These are phyloP conservation scores for Hirtodrosophila histrioides DNA, from an alignment of 2,888 invertebrate genomes.

Conservation along the genomic window DNA sequence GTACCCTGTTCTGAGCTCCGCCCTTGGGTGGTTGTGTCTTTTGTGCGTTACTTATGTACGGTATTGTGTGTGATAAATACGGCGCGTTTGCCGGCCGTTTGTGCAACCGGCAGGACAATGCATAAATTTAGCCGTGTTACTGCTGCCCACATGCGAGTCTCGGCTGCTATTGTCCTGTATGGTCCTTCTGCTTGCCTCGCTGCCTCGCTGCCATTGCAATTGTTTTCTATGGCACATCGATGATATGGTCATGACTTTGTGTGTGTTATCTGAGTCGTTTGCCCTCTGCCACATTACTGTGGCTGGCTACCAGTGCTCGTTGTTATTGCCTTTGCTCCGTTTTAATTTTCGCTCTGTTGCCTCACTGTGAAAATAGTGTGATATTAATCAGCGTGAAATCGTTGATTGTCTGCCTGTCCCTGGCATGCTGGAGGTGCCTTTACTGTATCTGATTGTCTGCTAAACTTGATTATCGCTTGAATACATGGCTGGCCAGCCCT, in stretches of 20 bases:
- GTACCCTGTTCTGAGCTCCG: conserved; percentile 2
- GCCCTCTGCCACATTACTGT: conserved; percentile 20
- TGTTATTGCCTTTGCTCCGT: no score
- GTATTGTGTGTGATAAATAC: conserved; percentile 64
- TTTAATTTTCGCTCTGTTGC: conserved; percentile 58
- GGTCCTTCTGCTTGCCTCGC: conserved; percentile 23
- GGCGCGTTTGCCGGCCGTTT: conserved; percentile 37
- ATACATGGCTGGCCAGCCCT: neutral
- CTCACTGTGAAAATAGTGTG: conserved; percentile 47
- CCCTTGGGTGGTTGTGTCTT: conserved; percentile 23
- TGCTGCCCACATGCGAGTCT: conserved; percentile 35
- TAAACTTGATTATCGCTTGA: conserved; percentile 37
- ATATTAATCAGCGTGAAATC: conserved; percentile 72
- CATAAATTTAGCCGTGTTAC: conserved; percentile 54
- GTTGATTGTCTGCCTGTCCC: conserved; percentile 46
- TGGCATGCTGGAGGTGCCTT: neutral
- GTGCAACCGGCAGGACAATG: conserved; percentile 53
- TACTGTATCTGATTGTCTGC: conserved; percentile 4
- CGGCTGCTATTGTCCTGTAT: conserved; percentile 16
- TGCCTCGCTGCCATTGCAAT: conserved; percentile 57
- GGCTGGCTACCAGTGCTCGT: conserved; percentile 32
- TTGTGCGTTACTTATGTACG: conserved; percentile 68
- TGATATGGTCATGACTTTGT: conserved; percentile 66
- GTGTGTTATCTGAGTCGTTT: conserved; percentile 58
- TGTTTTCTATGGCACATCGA: conserved; percentile 66